Percentiles rank a stretch among this genome's conserved stretches.
These are phyloP conservation scores for Anas capensis DNA, from an alignment of 2,797 vertebrate genomes.

Conservation along the genomic window DNA sequence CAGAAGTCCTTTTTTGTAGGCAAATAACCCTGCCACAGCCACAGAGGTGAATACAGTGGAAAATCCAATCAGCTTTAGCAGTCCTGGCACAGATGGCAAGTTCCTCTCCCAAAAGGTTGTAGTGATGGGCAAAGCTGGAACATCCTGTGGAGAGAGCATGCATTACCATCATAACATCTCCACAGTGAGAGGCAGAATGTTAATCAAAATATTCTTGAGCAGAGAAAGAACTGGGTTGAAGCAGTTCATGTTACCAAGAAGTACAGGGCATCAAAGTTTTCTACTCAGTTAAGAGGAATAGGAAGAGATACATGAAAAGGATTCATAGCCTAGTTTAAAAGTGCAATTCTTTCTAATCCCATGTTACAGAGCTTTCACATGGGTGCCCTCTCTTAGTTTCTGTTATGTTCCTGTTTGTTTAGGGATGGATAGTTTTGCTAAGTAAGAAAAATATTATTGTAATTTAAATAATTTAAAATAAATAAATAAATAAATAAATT, in stretches of 20 bases:
- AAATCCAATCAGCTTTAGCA: constrained; percentile 86
- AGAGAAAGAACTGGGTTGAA: neutral
- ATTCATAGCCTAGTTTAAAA: neutral
- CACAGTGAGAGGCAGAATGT: neutral
- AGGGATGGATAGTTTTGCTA: neutral
- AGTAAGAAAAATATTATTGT: neutral
- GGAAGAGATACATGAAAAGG: neutral
- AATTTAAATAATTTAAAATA: neutral
- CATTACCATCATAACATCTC: neutral
- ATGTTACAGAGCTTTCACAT: neutral
- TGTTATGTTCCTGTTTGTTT: neutral
- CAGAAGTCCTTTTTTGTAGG: constrained; percentile 87
- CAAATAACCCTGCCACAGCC: constrained; percentile 80
- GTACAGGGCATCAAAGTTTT: neutral
- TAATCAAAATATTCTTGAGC: neutral
- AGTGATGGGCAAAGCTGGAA: constrained; percentile 86
- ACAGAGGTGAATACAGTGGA: constrained; percentile 83
- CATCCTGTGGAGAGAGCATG: constrained; percentile 84
- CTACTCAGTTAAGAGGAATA: neutral
- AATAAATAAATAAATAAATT: neutral
- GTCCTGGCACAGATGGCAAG: constrained; percentile 89
- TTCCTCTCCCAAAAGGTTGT: constrained; percentile 93
- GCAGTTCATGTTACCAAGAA: neutral
- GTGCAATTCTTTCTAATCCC: neutral
- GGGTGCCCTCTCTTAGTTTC: neutral